Percentiles rank a stretch among this genome's conserved stretches.
phyloP scores from a whole-genome alignment of 1,140 invertebrate species.

The Agraylea sexmaculata region DNA sequence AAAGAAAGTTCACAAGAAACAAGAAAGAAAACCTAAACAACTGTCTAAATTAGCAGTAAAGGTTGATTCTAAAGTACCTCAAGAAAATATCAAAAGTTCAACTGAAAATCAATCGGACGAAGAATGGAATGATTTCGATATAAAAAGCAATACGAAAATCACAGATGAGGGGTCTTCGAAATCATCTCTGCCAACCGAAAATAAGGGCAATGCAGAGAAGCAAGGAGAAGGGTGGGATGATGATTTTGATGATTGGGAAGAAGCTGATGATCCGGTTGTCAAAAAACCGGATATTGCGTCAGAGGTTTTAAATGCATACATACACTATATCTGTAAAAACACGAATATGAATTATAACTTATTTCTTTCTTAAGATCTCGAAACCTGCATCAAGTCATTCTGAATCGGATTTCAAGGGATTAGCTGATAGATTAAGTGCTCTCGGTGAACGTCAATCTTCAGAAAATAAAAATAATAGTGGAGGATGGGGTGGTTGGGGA shows the following conservation, averaged over 20 bases:
- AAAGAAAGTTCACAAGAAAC: conserved; percentile 5
- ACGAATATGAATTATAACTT: conserved; percentile 19
- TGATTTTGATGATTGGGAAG: conserved; percentile 42
- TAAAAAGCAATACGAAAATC: conserved; percentile 26
- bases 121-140: conserved; percentile 46
- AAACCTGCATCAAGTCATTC: conserved; percentile 2
- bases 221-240: conserved; percentile 41
- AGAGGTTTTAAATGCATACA: conserved; percentile 13
- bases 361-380: not conserved
- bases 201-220: conserved; percentile 1
- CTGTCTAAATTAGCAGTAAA: conserved; percentile 11
- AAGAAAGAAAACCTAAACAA: conserved; percentile 13
- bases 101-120: conserved; percentile 21
- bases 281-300: conserved; percentile 17
- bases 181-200: not conserved
- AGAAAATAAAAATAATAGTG: conserved; percentile 12
- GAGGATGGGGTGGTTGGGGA: conserved; percentile 31
- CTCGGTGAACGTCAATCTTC: conserved; percentile 25
- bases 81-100: too few species aligned
- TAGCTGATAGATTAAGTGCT: conserved; percentile 23
- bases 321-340: too few species aligned
- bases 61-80: conserved; percentile 3
- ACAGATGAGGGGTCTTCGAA: conserved; percentile 6
- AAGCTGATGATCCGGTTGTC: conserved; percentile 30
- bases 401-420: conserved; percentile 15